phyloP scores from a whole-genome alignment of 2,888 invertebrate species.

The Tinea trinotella region DNA sequence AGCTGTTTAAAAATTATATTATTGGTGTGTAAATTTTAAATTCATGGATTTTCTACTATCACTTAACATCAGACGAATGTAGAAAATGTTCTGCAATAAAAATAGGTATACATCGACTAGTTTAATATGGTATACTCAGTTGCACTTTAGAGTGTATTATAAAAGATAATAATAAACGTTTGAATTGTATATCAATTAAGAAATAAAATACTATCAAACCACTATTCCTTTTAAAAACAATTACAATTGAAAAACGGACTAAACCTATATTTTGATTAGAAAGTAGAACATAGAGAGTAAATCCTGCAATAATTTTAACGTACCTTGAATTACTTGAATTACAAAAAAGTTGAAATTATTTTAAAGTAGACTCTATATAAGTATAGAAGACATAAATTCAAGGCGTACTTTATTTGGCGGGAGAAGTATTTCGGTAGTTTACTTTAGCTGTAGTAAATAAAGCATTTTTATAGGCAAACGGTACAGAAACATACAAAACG shows the following conservation, averaged over 20 bases:
- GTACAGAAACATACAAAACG: neutral
- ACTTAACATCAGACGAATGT: slow-evolving; percentile 7
- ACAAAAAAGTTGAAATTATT: too few species aligned
- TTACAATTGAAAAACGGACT: too few species aligned
- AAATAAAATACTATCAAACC: too few species aligned
- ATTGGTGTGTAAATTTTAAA: slow-evolving; percentile 1
- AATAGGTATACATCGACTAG: neutral
- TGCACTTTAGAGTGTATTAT: too few species aligned
- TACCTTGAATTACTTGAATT: too few species aligned
- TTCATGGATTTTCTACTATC: slow-evolving; percentile 8
- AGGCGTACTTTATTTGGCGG: slow-evolving; percentile 12
- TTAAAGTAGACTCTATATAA: neutral
- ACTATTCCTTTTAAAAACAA: too few species aligned
- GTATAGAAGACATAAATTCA: slow-evolving; percentile 11
- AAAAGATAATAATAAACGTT: too few species aligned
- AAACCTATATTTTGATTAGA: too few species aligned
- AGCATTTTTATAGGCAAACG: slow-evolving; percentile 5
- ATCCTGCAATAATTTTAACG: too few species aligned
- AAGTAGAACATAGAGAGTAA: too few species aligned
- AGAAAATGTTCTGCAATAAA: slow-evolving; percentile 10
- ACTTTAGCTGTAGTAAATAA: slow-evolving; percentile 12
- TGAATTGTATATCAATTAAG: too few species aligned
- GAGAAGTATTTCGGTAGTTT: slow-evolving; percentile 10
- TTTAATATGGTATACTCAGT: neutral
- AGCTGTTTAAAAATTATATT: too few species aligned